These are phyloP conservation scores for Heliangelus exortis DNA, from an alignment of 2,797 vertebrate species.

Conservation along the genomic window DNA sequence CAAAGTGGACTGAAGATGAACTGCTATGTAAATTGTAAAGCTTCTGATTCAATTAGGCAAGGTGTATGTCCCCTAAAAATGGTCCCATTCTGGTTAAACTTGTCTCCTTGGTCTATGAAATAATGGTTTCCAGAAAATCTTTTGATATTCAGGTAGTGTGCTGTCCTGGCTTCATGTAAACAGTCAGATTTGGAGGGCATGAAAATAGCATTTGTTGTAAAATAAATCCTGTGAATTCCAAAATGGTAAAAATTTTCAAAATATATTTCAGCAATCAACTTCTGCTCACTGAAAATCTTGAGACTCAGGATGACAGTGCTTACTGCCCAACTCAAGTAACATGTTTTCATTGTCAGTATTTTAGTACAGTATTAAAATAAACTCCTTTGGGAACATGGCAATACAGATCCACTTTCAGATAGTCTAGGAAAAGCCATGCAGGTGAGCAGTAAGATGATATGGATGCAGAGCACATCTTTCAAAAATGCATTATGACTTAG, in stretches of 20 bases:
- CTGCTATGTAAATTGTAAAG: background rate
- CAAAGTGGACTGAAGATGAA: background rate
- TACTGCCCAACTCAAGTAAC: background rate
- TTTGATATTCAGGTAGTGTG: background rate
- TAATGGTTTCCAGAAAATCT: background rate
- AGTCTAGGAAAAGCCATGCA: slow-evolving; percentile 45
- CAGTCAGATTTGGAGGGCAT: background rate
- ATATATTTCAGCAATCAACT: background rate
- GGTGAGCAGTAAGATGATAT: slow-evolving; percentile 32
- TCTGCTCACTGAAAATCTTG: background rate
- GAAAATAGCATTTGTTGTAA: background rate
- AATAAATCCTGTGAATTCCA: background rate
- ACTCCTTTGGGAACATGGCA: background rate
- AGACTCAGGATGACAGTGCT: background rate
- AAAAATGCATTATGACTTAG: slow-evolving; percentile 30
- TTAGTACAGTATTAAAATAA: slow-evolving; percentile 43
- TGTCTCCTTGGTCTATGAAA: background rate
- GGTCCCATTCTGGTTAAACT: background rate
- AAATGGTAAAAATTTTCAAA: background rate
- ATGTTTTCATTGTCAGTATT: slow-evolving; percentile 20
- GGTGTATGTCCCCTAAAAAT: background rate
- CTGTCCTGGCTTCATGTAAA: background rate
- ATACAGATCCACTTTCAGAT: slow-evolving; percentile 27
- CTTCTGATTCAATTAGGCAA: background rate
- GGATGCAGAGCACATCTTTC: background rate